phyloP scores from a whole-genome alignment of 2,113 vertebrate genomes.

The Calidris pygmaea region DNA sequence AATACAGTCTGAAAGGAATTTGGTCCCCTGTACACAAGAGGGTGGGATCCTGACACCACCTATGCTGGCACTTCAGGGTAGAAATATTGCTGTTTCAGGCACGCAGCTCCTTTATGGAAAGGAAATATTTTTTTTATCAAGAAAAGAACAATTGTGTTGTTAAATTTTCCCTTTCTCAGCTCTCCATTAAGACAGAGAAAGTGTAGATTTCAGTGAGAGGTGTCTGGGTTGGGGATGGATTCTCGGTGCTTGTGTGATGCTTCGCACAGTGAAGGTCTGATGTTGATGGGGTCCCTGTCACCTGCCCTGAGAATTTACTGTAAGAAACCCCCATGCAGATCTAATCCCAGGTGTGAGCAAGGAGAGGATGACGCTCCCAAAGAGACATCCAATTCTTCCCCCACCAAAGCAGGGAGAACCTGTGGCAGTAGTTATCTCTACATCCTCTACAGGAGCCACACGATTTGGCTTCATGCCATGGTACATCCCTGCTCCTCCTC shows the following conservation, averaged over 20 bases:
- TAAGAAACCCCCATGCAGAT: neutral
- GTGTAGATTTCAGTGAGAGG: neutral
- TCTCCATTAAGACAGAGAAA: neutral
- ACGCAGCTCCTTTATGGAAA: neutral
- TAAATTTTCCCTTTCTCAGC: neutral
- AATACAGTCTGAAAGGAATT: neutral
- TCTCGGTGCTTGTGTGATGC: neutral
- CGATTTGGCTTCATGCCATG: neutral
- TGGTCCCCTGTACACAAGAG: too few species aligned
- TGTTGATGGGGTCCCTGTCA: neutral
- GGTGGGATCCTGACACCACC: neutral
- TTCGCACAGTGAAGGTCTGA: accelerated
- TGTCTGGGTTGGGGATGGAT: neutral
- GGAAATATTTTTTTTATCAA: neutral
- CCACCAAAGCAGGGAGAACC: neutral
- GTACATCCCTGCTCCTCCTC: neutral
- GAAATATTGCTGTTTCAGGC: neutral
- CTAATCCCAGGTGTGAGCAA: accelerated
- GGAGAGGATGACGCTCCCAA: neutral
- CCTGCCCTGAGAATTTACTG: neutral
- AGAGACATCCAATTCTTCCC: neutral
- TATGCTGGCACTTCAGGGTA: neutral
- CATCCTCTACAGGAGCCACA: neutral
- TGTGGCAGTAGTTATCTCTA: neutral
- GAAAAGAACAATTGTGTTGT: neutral